Conservation (phyloP, 2,113 vertebrate species). For the Mastomys natalensis region DNA sequence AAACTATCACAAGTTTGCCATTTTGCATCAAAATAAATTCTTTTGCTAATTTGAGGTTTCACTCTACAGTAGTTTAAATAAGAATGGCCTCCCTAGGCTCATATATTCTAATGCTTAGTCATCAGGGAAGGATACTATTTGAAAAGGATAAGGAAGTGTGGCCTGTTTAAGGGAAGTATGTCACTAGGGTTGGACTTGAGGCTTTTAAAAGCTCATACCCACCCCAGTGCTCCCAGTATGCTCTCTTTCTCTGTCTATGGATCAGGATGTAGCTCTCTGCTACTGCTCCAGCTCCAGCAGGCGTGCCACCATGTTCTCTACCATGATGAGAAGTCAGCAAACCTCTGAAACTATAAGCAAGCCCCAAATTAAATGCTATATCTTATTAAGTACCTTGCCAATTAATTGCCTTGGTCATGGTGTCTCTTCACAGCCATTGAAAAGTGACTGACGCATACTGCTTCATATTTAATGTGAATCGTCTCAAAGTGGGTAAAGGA, state of each 20-base stretch:
- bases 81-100: background rate
- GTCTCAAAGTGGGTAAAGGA: background rate
- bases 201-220: background rate
- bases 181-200: background rate
- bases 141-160: background rate
- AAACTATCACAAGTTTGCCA: background rate
- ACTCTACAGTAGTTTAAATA: background rate
- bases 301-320: background rate
- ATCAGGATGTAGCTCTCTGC: background rate
- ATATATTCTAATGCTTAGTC: background rate
- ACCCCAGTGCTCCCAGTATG: too few species aligned
- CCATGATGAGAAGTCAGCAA: background rate
- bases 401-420: background rate
- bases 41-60: constrained; percentile 1
- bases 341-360: background rate
- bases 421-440: background rate
- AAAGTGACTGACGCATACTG: background rate
- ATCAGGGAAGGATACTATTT: background rate
- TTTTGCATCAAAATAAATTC: constrained; percentile 30
- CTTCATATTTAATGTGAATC: constrained; percentile 35
- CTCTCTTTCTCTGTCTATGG: background rate
- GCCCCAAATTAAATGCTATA: background rate
- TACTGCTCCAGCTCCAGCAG: background rate
- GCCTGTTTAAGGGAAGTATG: background rate
- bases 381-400: background rate